phyloP scores from a whole-genome alignment of 2,113 vertebrate genomes.

The Paratilapia polleni region DNA sequence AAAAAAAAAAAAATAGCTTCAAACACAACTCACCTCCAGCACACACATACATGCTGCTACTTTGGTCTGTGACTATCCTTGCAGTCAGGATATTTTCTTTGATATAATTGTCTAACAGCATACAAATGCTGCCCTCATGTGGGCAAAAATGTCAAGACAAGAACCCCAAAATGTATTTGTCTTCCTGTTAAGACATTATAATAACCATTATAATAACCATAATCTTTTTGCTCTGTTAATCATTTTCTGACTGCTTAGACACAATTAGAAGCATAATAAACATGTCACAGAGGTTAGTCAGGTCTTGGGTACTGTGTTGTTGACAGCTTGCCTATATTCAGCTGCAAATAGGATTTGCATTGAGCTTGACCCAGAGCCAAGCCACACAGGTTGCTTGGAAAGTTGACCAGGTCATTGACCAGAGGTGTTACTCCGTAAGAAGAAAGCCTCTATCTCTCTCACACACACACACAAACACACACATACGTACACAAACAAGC shows the following conservation, averaged over 20 bases:
- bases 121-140: constrained; percentile 58
- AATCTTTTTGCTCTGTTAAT: not conserved
- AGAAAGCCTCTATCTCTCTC: constrained; percentile 30
- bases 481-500: not conserved
- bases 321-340: constrained; percentile 45
- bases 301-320: not conserved
- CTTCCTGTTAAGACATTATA: not conserved
- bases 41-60: not conserved
- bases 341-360: constrained; percentile 63
- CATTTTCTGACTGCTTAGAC: not conserved
- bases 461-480: not conserved
- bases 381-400: constrained; percentile 51
- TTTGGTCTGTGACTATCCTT: not conserved
- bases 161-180: not conserved
- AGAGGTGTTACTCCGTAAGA: constrained; percentile 34
- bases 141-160: constrained; percentile 25
- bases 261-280: not conserved
- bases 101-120: constrained; percentile 2
- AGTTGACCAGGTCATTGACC: constrained; percentile 71
- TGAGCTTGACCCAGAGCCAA: constrained; percentile 49
- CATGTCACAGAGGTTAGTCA: not conserved
- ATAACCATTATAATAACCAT: not conserved
- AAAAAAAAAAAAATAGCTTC: not conserved
- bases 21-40: not conserved
- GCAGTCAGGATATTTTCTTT: constrained; percentile 1